Evolutionary conservation across 2,888 invertebrate species (phyloP), one percentile per base, ranked within the genome.

Genomic region (Epistrophe grossulariae): DNA sequence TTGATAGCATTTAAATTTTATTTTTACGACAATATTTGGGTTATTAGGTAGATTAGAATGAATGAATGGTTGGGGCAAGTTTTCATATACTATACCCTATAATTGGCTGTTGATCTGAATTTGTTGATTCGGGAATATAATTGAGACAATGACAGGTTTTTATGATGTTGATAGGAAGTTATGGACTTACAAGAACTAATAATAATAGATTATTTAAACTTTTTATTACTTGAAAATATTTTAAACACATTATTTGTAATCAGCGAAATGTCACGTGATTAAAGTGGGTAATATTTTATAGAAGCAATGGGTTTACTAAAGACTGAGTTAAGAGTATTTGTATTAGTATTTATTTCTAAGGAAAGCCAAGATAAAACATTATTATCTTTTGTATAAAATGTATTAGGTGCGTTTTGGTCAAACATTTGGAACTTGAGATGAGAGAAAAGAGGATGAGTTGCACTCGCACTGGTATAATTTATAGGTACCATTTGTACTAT

Each of bases 21-120:
- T 70, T 80, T 80, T 45, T 43, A 64, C 40, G 17, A 77, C 62
- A 79, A 80, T 71, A 80, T 81, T 77, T 80, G 74, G 84, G 62
- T 66, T 74, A 79, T 84, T 79, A 84, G 74, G 11, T 11, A 59
- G 74, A 70, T 55, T n/a, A n/a, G 74, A 24, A 24, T 24, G 24
- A 62, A 83, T 72, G 55, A 59, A 66, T 59, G 62, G n/a, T 40
- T 72, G 57, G 52, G 64, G 43, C 48, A 57, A 66, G 62, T 68
- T 72, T 24, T 40, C 1, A 24, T 24, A 24, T 24, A 24, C n/a
- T n/a, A n/a, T n/a, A n/a, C n/a, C n/a, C n/a, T n/a, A 70, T 76
- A 57, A 76, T 76, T 64, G 45, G 40, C 66, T 57, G 76, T 57
- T 66, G 55, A 66, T 76, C 66, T 55, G 55, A 55, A 70, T 70